These are phyloP conservation scores for Temnothorax curvispinosus DNA, from an alignment of 1,140 invertebrate species.

Conservation along the genomic window DNA sequence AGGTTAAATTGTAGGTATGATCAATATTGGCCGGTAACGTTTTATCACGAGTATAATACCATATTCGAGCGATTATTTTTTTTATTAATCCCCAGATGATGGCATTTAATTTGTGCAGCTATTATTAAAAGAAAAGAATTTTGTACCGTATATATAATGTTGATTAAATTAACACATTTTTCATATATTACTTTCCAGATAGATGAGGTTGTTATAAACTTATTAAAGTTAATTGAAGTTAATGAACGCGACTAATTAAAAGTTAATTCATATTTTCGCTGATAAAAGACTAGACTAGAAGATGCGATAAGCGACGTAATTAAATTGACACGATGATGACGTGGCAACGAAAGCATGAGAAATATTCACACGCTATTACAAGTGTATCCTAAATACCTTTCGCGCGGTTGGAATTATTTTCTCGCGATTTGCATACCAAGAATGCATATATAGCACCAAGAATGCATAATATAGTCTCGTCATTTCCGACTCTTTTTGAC, in stretches of 20 bases:
- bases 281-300: background rate
- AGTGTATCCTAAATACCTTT: background rate
- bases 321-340: background rate
- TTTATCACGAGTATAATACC: background rate
- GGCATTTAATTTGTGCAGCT: background rate
- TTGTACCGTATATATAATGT: background rate
- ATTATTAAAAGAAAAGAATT: background rate
- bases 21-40: background rate
- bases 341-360: background rate
- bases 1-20: background rate
- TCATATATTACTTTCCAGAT: background rate
- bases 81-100: background rate
- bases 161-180: background rate
- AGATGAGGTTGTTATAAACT: background rate
- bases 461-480: background rate
- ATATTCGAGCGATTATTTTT: background rate
- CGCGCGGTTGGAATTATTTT: background rate
- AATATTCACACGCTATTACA: background rate
- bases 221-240: background rate
- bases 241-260: background rate
- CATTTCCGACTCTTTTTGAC: background rate
- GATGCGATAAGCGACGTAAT: conserved; percentile 8
- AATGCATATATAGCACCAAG: background rate
- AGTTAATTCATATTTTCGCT: background rate
- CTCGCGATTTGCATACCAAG: background rate